Conservation (phyloP, 2,888 invertebrate genomes). For the Thumatha senex region DNA sequence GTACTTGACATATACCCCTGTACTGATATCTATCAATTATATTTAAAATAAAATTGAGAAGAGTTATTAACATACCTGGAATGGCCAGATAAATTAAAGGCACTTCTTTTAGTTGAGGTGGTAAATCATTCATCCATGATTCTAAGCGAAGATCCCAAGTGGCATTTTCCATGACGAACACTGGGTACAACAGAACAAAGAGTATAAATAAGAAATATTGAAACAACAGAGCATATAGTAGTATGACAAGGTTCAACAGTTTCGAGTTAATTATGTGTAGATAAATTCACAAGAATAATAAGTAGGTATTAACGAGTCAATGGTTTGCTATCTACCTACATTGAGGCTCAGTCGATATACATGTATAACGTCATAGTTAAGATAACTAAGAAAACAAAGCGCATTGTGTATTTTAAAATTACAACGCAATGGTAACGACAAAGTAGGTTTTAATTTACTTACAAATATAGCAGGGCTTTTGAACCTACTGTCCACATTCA, state of each 20-base stretch:
- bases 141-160: constrained; percentile 72
- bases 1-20: too few relatives aligned
- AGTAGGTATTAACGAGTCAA: too few relatives aligned
- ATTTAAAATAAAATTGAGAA: too few relatives aligned
- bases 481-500: too few relatives aligned
- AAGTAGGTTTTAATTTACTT: background rate
- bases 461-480: too few relatives aligned
- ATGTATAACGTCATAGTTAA: background rate
- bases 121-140: constrained; percentile 88
- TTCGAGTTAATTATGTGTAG: background rate
- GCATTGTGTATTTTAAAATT: too few relatives aligned
- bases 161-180: constrained; percentile 57
- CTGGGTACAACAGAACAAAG: constrained; percentile 40
- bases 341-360: background rate
- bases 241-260: too few relatives aligned
- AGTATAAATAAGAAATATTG: background rate
- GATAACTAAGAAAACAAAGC: background rate
- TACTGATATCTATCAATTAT: too few relatives aligned
- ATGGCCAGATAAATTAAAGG: constrained; percentile 89
- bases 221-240: too few relatives aligned
- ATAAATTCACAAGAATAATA: background rate
- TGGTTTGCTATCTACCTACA: background rate
- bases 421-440: background rate
- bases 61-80: constrained; percentile 82
- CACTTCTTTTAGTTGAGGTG: constrained; percentile 80